These are phyloP conservation scores for Caerostris darwini DNA, from an alignment of 1,140 invertebrate species.

Conservation along the genomic window DNA sequence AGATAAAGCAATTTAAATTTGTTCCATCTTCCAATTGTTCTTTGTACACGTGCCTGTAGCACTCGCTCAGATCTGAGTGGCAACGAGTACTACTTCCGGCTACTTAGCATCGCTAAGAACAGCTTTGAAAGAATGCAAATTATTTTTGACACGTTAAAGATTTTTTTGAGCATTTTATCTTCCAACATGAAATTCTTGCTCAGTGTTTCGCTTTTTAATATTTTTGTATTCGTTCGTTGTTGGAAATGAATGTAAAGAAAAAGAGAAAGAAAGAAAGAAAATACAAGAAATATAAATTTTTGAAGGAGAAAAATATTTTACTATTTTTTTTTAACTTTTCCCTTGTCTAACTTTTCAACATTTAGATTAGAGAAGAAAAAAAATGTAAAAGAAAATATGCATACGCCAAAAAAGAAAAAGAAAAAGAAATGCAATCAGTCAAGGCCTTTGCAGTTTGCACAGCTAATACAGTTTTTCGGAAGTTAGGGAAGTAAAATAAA, in stretches of 20 bases:
- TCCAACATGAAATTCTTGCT: conserved; percentile 15
- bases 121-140: conserved; percentile 43
- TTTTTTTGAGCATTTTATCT: conserved; percentile 44
- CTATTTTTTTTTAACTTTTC: background rate
- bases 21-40: too few species aligned
- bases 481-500: conserved; percentile 44
- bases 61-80: background rate
- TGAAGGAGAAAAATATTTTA: background rate
- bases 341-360: conserved; percentile 35
- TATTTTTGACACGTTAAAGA: conserved; percentile 53
- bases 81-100: conserved; percentile 14
- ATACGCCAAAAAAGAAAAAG: background rate
- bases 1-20: conserved; percentile 52
- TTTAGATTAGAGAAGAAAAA: background rate
- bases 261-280: background rate
- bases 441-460: conserved; percentile 67
- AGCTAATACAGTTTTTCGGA: conserved; percentile 53
- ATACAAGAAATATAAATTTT: background rate
- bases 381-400: too few species aligned
- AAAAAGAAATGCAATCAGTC: conserved; percentile 58
- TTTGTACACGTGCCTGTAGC: background rate
- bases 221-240: conserved; percentile 15
- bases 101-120: background rate
- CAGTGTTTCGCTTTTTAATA: conserved; percentile 18
- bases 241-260: background rate